These are phyloP conservation scores for Physella acuta DNA, from an alignment of 1,140 invertebrate species.

Conservation along the genomic window DNA sequence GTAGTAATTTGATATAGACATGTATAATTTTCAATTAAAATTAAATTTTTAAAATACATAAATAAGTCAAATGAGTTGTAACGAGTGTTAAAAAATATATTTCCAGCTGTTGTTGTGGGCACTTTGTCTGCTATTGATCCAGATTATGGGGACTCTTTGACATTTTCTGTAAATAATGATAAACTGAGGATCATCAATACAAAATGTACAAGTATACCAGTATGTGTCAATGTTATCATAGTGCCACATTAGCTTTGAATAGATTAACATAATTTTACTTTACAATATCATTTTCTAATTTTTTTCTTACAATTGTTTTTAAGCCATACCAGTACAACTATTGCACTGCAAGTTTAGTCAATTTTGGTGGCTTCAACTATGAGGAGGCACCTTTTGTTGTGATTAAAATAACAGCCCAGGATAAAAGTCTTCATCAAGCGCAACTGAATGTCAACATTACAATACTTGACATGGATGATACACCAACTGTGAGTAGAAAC, in stretches of 20 bases:
- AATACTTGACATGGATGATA: constrained; percentile 35
- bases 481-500: constrained; percentile 37
- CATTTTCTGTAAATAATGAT: constrained; percentile 22
- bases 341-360: constrained; percentile 25
- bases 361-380: constrained; percentile 19
- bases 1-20: too few species aligned
- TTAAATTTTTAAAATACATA: too few species aligned
- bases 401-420: constrained; percentile 26
- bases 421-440: constrained; percentile 20
- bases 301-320: too few species aligned
- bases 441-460: constrained; percentile 21
- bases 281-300: too few species aligned
- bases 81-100: too few species aligned
- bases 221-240: too few species aligned
- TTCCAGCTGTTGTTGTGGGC: constrained; percentile 32
- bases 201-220: too few species aligned
- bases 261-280: too few species aligned
- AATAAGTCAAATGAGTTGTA: too few species aligned
- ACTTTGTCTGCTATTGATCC: constrained; percentile 39
- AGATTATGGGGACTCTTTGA: constrained; percentile 32
- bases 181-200: constrained; percentile 24
- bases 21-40: too few species aligned
- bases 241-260: too few species aligned
- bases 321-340: too few species aligned
- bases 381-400: constrained; percentile 15